Conservation (phyloP, 2,113 vertebrate species). For the Sceloporus tristichus region DNA sequence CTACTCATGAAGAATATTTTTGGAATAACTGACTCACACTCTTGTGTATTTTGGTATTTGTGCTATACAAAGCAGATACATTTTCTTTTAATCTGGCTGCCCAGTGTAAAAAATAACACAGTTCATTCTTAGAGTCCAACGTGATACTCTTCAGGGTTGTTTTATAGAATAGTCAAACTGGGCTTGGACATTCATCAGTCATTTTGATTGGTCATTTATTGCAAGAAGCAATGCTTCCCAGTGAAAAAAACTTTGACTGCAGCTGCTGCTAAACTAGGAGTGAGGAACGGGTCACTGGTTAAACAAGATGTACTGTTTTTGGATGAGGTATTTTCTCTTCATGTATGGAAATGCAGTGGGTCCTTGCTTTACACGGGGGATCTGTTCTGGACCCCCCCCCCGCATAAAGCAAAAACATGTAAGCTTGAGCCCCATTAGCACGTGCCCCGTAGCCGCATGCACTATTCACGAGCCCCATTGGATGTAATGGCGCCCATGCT, state of each 20-base stretch:
- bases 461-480: no score
- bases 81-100: constrained; percentile 69
- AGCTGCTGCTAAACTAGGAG: not conserved
- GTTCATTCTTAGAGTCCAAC: constrained; percentile 64
- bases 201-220: not conserved
- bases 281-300: not conserved
- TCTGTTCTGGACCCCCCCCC: no score
- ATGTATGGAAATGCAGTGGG: not conserved
- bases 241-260: not conserved
- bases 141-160: constrained; percentile 48
- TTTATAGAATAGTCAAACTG: constrained; percentile 66
- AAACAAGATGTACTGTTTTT: not conserved
- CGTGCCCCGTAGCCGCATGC: no score
- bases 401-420: no score
- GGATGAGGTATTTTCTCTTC: not conserved
- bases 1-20: constrained; percentile 77
- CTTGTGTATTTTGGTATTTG: constrained; percentile 67
- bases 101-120: constrained; percentile 67
- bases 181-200: constrained; percentile 51
- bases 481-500: no score
- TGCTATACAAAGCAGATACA: constrained; percentile 69
- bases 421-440: no score
- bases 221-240: not conserved
- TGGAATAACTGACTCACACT: constrained; percentile 77
- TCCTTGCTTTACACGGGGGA: no score